Conservation (phyloP, 2,113 vertebrate species). For the Choloepus hoffmanni region DNA sequence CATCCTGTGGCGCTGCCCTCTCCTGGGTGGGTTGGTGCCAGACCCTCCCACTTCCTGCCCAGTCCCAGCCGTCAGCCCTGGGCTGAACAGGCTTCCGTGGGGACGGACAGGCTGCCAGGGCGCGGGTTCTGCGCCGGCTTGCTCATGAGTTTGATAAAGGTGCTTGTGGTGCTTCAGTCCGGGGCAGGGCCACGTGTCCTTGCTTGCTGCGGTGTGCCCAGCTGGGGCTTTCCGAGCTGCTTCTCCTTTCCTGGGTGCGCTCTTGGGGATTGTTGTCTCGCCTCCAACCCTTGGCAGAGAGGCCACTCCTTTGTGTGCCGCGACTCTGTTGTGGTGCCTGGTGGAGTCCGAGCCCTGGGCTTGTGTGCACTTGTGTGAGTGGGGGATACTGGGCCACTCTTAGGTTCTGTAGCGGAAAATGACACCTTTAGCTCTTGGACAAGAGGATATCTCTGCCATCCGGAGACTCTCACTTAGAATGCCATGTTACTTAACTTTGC, state of each 20-base stretch:
- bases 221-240: neutral
- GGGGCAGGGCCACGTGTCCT: too few species aligned
- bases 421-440: neutral
- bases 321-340: too few species aligned
- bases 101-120: neutral
- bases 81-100: neutral
- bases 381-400: neutral
- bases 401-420: neutral
- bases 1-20: neutral
- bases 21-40: neutral
- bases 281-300: neutral
- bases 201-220: neutral
- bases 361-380: neutral
- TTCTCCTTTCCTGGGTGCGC: neutral
- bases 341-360: neutral
- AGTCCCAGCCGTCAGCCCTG: neutral
- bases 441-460: neutral
- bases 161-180: neutral
- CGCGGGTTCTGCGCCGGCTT: neutral
- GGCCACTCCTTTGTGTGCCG: neutral
- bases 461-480: neutral
- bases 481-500: neutral
- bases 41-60: neutral
- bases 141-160: neutral
- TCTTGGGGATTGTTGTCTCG: neutral